Conservation (phyloP, 2,888 invertebrate species). For the Melipona beecheii region DNA sequence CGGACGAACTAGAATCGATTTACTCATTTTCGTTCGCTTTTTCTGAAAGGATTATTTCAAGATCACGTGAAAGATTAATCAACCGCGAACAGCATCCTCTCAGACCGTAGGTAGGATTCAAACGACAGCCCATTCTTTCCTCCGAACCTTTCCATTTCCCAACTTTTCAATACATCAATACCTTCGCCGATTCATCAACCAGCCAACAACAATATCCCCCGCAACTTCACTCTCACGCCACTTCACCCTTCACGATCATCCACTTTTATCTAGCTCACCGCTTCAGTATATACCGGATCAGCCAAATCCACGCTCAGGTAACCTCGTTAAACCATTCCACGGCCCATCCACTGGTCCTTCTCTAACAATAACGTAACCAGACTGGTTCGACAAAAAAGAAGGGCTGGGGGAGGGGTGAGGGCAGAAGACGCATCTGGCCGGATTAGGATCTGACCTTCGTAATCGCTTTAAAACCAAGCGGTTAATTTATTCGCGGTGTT, state of each 20-base stretch:
- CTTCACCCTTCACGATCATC: constrained; percentile 4
- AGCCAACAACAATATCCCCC: neutral
- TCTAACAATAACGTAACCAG: constrained; percentile 40
- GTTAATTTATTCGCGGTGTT: constrained; percentile 71
- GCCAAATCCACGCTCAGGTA: constrained; percentile 38
- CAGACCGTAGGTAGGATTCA: neutral
- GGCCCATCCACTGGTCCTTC: neutral
- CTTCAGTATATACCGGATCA: neutral
- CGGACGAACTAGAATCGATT: too few species aligned
- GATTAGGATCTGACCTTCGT: constrained; percentile 74
- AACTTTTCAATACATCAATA: constrained; percentile 1
- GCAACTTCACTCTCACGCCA: neutral
- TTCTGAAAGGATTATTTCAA: too few species aligned
- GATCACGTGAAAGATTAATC: neutral
- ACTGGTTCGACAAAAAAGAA: neutral
- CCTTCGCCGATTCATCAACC: neutral
- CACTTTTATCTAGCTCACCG: constrained; percentile 44
- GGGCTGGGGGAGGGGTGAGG: neutral
- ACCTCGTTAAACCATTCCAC: constrained; percentile 44
- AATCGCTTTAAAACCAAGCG: constrained; percentile 72
- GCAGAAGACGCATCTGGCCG: constrained; percentile 69
- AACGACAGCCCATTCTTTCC: neutral
- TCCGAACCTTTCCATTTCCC: neutral
- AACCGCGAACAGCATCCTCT: neutral
- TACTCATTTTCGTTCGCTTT: too few species aligned